Evolutionary conservation across 2,888 invertebrate genomes (phyloP), one percentile per base, ranked within the genome.

Genomic region (Euclidia mi): DNA sequence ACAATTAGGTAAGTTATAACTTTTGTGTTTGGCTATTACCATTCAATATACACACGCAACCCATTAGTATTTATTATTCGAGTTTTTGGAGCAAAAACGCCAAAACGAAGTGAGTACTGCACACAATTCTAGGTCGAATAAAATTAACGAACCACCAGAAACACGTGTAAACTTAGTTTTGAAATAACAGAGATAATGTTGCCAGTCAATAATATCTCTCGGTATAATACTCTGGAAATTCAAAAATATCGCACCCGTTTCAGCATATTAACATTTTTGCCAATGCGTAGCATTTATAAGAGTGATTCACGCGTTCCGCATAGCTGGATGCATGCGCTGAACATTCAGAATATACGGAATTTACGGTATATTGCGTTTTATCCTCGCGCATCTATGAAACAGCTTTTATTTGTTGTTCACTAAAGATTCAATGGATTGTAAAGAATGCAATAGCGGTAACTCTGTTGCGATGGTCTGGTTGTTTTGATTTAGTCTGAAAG

Each of bases 401-500:
- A 76, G 80, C 71, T 79, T 84, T 83, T 83, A 84, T 85, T 84
- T 80, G 79, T 78, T 81, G 77, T 82, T 72, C 85, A 83, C 82
- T 85, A 82, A 85, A 82, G 82, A 84, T 78, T 88, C 88, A 89
- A 90, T 90, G 90, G 85, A 71, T 89, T 83, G 90, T 85, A 85
- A 86, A 88, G 79, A 86, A 85, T 85, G 87, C 85, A 82, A 78
- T 80, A 76, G 78, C 83, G 76, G 81, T 88, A 83, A 82, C 75
- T 81, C 76, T 72, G 62, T 45, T 60, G 75, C 71, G 71, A 81
- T 78, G 65, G 75, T 78, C 82, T 78, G n/a, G n/a, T 64, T 64
- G 51, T 43, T 42, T 14, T 12, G n/a, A 12, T 9, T 49, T 43
- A 18, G 7, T 18, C 1, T 40, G 20, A 40, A 10, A 37, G 43